Conservation (phyloP, 1,140 invertebrate genomes). For the Ditylenchus dipsaci region DNA sequence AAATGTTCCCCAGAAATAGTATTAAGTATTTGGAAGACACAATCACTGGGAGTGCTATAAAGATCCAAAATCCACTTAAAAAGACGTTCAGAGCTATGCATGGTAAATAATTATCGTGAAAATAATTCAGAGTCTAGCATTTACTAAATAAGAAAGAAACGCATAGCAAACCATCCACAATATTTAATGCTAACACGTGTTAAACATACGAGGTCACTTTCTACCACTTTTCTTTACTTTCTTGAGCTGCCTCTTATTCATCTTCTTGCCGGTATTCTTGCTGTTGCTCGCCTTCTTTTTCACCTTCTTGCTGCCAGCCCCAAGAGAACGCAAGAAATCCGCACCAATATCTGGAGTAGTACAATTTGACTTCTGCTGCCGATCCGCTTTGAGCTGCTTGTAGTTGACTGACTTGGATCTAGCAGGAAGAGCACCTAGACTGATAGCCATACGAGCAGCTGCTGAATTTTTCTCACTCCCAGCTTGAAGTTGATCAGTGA, state of each 20-base stretch:
- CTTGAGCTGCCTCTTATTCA: neutral
- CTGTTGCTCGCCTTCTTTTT: neutral
- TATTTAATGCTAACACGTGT: too few species aligned
- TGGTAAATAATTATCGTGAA: too few species aligned
- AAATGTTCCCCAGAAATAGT: too few species aligned
- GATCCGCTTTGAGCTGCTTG: conserved; percentile 8
- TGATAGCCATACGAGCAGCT: neutral
- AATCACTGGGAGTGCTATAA: too few species aligned
- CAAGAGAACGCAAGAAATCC: neutral
- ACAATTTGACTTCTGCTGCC: neutral
- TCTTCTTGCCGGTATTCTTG: neutral
- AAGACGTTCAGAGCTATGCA: too few species aligned
- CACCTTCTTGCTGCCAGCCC: neutral
- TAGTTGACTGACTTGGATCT: conserved; percentile 3
- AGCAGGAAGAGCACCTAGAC: neutral
- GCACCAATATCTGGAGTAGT: neutral
- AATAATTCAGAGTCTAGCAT: too few species aligned
- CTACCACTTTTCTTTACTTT: neutral
- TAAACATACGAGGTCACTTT: neutral
- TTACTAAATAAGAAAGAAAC: too few species aligned
- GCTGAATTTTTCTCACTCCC: neutral
- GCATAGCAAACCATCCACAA: too few species aligned
- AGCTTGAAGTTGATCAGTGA: neutral
- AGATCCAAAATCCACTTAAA: too few species aligned
- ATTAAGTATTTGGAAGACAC: too few species aligned